phyloP scores from a whole-genome alignment of 2,888 invertebrate genomes.

The Cantharis rustica region DNA sequence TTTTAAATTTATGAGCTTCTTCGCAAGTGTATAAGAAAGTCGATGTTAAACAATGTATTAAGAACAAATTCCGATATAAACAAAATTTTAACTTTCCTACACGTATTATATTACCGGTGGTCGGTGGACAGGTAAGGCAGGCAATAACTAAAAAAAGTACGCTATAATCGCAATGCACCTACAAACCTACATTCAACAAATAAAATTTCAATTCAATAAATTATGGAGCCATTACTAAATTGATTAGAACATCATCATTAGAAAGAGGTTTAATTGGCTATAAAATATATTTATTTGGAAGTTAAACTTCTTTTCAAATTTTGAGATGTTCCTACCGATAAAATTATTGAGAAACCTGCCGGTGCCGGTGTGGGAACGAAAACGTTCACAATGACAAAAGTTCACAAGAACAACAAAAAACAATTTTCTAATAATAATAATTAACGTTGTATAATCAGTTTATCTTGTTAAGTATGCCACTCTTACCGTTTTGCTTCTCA shows the following conservation, averaged over 20 bases:
- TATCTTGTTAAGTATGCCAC: not conserved
- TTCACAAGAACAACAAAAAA: not conserved
- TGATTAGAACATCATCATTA: not conserved
- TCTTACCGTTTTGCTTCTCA: constrained; percentile 80
- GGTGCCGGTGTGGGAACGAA: not conserved
- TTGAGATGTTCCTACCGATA: not conserved
- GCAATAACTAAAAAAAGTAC: not conserved
- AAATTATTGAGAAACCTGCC: not conserved
- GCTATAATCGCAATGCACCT: constrained; percentile 1
- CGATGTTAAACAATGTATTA: constrained; percentile 2
- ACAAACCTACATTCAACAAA: constrained; percentile 2
- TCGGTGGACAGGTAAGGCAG: not conserved
- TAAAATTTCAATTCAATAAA: not conserved
- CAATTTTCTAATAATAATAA: not conserved
- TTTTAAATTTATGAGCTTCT: not conserved
- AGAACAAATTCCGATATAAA: not conserved
- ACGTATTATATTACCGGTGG: not conserved
- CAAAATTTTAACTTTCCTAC: constrained; percentile 3
- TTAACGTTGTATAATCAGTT: not conserved
- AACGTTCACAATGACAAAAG: not conserved
- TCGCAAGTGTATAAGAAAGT: not conserved
- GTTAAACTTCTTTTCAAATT: not conserved
- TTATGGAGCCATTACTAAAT: not conserved
- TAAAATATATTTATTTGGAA: not conserved
- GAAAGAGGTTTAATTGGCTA: not conserved